Percentiles rank a stretch among this genome's conserved stretches.
Evolutionary conservation across 1,140 invertebrate genomes (phyloP).

Genomic region (Rhagoletis zephyria): DNA sequence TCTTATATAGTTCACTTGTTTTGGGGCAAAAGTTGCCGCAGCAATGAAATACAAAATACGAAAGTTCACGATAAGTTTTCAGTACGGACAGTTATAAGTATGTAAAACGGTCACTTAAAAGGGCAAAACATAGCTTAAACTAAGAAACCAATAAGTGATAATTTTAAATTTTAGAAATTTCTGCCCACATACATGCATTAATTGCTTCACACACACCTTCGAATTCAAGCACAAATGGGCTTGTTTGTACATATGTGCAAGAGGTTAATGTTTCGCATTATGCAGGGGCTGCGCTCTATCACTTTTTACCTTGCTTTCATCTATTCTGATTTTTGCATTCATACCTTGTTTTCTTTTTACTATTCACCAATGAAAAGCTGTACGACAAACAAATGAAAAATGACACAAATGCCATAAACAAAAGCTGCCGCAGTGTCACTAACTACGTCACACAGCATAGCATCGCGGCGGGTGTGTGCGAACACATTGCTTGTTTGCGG

Average conservation of each 20-base stretch:
- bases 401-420: background rate
- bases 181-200: too few relatives aligned
- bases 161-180: too few relatives aligned
- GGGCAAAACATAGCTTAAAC: background rate
- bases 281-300: background rate
- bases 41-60: too few relatives aligned
- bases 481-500: background rate
- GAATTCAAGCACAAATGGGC: background rate
- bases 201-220: too few relatives aligned
- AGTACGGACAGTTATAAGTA: too few relatives aligned
- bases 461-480: too few relatives aligned
- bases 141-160: background rate
- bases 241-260: background rate
- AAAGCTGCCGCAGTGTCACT: background rate
- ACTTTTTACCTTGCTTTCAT: conserved; percentile 27
- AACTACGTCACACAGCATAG: conserved; percentile 28
- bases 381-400: background rate
- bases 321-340: background rate
- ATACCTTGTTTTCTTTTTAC: background rate
- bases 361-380: background rate
- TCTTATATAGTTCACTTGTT: too few relatives aligned
- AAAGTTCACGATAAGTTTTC: too few relatives aligned
- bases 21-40: too few relatives aligned
- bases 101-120: too few relatives aligned
- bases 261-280: background rate